Base-by-base conservation (phyloP, 37 sponge, comb jelly and placozoan genomes). In the Theonella swinhoei region DNA sequence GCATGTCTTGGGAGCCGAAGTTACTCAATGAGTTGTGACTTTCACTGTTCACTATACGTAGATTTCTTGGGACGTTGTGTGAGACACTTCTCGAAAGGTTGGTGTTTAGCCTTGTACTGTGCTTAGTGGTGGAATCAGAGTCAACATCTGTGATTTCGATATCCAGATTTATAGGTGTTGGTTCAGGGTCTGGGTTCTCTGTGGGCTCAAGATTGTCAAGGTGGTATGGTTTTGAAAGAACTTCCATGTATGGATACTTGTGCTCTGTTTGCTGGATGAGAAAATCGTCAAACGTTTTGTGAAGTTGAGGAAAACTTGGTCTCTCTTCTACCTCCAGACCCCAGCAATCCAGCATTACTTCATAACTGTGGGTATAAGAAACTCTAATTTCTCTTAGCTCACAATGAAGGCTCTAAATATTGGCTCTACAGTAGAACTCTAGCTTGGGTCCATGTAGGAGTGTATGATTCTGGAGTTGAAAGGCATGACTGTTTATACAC, bases 271-370 rank as follows among this genome's bases (percentile, higher is more conserved):
- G 78, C 0, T 31, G 58, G 2, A 39, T 35, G 64, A 70, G 84
- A 42, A 83, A 64, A 29, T 25, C 20, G 25, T 90, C 90, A 79
- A 80, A 80, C 2, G 29, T 85, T 5, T 59, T 24, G 24, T 69
- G 68, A 1, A 90, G 80, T 39, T 83, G 39, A 4, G 77, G 30
- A 37, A 90, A 90, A 31, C 81, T 68, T 4, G 90, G 90, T 65
- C 90, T 47, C 66, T 85, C 61, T 0, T n/a, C 28, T 0, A 86
- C 35, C 20, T 39, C n/a, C 26, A 33, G 76, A 24, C 59, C 37
- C 90, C 90, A 90, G 62, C 90, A 90, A 28, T 39, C 61, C 31
- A 90, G 38, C 90, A 90, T 90, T 24, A 88, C 76, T 17, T 82
- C 79, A 62, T 88, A 83, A 33, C 89, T 88, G 64, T 30, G 37